Evolutionary conservation across 2,888 invertebrate genomes (phyloP), one percentile per base, ranked within the genome.

Genomic region (Cerceris ruficornis): DNA sequence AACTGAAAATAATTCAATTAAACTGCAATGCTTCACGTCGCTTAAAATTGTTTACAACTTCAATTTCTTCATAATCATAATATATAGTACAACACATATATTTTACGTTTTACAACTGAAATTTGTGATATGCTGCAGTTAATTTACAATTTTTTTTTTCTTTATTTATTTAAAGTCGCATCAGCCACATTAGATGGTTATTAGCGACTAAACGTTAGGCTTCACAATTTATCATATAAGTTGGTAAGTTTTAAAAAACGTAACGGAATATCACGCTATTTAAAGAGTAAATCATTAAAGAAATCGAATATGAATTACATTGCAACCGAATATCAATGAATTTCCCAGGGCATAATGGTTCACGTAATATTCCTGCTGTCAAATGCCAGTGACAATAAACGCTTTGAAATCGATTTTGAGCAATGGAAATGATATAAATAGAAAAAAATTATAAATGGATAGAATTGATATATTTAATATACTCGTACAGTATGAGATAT

Each of bases 221-320:
- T n/a, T n/a, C n/a, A n/a, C n/a, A n/a, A n/a, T n/a, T n/a, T n/a
- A n/a, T n/a, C n/a, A n/a, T n/a, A n/a, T n/a, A n/a, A n/a, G n/a
- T n/a, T n/a, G n/a, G n/a, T n/a, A n/a, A n/a, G n/a, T n/a, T n/a
- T n/a, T n/a, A n/a, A n/a, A n/a, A n/a, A n/a, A n/a, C n/a, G n/a
- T n/a, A n/a, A n/a, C n/a, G n/a, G 28, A 28, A 28, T 2, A 28
- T 1, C 28, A 28, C 28, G 4, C 28, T 28, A 28, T 28, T 28
- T 2, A 28, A 28, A 28, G 28, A 28, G 6, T 46, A 11, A 46
- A 4, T 8, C 46, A 46, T 46, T 11, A 28, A 46, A 4, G 46
- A 58, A 54, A 46, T 65, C 59, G 13, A 59, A 75, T 58, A 59
- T 39, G 52, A 65, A 60, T 69, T 49, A 58, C 14, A 11, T 6